Evolutionary conservation across 2,888 invertebrate species (phyloP).

Genomic region (Agrochola litura): DNA sequence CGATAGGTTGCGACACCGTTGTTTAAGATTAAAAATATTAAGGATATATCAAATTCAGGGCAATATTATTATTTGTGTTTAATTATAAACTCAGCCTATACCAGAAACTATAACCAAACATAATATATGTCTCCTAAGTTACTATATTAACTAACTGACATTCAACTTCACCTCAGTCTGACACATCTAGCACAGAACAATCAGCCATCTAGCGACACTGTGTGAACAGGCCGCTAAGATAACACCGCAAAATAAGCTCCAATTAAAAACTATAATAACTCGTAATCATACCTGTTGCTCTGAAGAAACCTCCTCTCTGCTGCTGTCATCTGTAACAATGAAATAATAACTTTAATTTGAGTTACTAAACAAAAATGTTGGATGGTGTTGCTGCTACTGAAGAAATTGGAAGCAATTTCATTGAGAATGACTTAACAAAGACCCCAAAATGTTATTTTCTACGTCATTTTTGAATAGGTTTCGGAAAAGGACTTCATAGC

Average conservation of each 20-base stretch:
- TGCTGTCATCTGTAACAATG: constrained; percentile 88
- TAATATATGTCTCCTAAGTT: background rate
- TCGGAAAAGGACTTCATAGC: background rate
- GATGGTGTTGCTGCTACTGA: background rate
- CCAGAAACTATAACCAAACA: background rate
- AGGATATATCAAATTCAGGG: background rate
- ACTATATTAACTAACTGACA: constrained; percentile 2
- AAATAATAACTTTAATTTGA: constrained; percentile 51
- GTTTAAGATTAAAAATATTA: background rate
- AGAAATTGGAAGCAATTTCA: background rate
- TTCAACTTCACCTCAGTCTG: constrained; percentile 8
- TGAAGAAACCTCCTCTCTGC: constrained; percentile 85
- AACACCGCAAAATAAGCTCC: constrained; percentile 9
- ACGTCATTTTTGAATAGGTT: background rate
- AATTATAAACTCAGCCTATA: background rate
- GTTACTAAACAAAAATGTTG: background rate
- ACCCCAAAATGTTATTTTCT: background rate
- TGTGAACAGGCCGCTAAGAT: constrained; percentile 36
- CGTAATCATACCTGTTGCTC: constrained; percentile 85
- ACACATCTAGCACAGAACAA: constrained; percentile 23
- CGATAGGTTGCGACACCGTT: background rate
- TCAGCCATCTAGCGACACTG: constrained; percentile 12
- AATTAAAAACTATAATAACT: constrained; percentile 42
- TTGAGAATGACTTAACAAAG: background rate
- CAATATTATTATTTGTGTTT: background rate